These are phyloP conservation scores for Nemotelus pantherinus DNA, from an alignment of 2,888 invertebrate species.

Conservation along the genomic window DNA sequence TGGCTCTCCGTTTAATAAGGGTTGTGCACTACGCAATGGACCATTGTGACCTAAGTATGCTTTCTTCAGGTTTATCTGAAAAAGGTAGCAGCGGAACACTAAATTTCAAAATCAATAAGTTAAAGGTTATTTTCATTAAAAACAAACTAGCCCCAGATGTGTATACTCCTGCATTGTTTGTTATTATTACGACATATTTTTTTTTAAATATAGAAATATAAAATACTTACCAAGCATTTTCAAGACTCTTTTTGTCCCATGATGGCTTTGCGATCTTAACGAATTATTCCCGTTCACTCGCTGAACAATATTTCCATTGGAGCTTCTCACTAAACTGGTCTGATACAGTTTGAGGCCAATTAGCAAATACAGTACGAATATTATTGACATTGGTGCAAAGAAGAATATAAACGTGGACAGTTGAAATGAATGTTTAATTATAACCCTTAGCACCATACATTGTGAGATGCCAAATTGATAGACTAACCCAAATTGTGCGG, in stretches of 20 bases:
- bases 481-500: conserved; percentile 79
- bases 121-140: no score
- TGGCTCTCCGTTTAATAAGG: no score
- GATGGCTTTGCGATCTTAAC: conserved; percentile 65
- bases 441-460: conserved; percentile 61
- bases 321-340: conserved; percentile 65
- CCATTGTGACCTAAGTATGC: no score
- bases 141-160: no score
- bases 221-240: conserved; percentile 78
- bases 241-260: conserved; percentile 74
- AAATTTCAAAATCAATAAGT: no score
- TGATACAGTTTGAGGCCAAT: conserved; percentile 76
- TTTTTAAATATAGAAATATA: no score
- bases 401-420: conserved; percentile 81
- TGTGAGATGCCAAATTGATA: conserved; percentile 57
- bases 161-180: no score
- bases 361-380: conserved; percentile 82
- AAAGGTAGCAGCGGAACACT: no score
- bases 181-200: no score
- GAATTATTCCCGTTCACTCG: conserved; percentile 53
- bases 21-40: no score
- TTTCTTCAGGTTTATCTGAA: no score
- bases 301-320: conserved; percentile 55
- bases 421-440: conserved; percentile 68
- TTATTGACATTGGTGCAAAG: conserved; percentile 87